Base-by-base conservation (phyloP, 2,888 invertebrate genomes). In the Sphinx pinastri region DNA sequence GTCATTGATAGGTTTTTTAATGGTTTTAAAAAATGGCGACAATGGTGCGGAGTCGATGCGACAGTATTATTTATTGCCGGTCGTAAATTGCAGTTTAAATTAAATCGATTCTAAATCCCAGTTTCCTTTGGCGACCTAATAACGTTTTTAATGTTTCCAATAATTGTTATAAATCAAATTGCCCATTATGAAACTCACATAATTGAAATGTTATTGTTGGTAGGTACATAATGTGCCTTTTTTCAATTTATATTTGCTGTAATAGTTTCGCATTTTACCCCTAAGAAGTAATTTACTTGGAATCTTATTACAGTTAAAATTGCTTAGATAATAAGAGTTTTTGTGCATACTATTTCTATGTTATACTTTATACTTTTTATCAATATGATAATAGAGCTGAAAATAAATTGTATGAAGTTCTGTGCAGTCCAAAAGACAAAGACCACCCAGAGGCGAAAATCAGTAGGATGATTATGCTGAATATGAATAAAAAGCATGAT, bases 1-100 rank as follows among this genome's bases (percentile, higher is more conserved):
- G 84, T 85, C 87, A 92, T 93, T 91, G 91, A 92, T 92, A 90
- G 91, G 84, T 84, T 89, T 93, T 93, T 92, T 93, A 93, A 93
- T 92, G 92, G 92, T 85, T 88, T 89, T 84, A 90, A 93, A 93
- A 93, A 93, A 90, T 87, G 81, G 88, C 89, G 87, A 92, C 93
- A 92, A 92, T 89, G 85, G 90, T 79, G 84, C 84, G 82, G 86
- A 88, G 86, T 87, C 84, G 83, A 85, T 83, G 81, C 86, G 85
- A 82, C 86, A 85, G 82, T 75, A 81, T 92, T 88, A 93, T 94
- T 93, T 93, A 94, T 93, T 80, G 86, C 87, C 76, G 79, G 84
- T 88, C 91, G 89, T 94, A 93, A 93, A 93, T 92, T 90, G 83
- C 82, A 87, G 86, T 87, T 87, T 85, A 91, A 92, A 92, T 92